Base-by-base conservation (phyloP, 2,797 vertebrate species). In the Simalia tracyae region DNA sequence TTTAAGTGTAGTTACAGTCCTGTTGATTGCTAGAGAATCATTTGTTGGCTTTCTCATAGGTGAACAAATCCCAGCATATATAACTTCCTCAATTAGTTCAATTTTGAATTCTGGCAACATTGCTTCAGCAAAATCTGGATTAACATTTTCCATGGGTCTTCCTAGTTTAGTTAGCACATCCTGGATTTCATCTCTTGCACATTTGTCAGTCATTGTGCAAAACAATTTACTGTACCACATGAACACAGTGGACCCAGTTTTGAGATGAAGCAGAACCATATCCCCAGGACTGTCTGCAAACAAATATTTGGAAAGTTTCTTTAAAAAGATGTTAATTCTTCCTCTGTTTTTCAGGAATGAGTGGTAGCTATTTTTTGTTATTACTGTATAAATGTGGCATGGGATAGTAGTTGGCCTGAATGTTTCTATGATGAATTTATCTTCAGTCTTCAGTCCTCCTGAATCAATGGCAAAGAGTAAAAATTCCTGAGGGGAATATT, bases 21-120 rank as follows among this genome's bases (percentile, higher is more conserved):
- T 87, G 88, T 90, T 90, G 22, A 86, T 57, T 50, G 36, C 50
- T 6, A 42, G 28, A 12, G 92, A 86, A 19, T 61, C 1, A 0
- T 91, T 14, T 0, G 84, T 1, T 0, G 5, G 88, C 46, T 93
- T 7, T 2, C 81, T 66, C 24, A 28, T 17, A 9, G 84, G 17
- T 85, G 95, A 92, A 64, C 97, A 97, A 89, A 59, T 84, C 26
- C 76, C 72, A 0, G 91, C 87, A 5, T 95, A 96, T 2, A 84
- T 94, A 19, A 97, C 81, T 5, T 95, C 94, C 89, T 92, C 95
- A 85, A 95, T 50, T 0, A n/a, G 85, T 19, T 92, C 91, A 0
- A 97, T 93, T 9, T 93, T 96, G 89, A 97, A 97, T 92, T 97
- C 97, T 63, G 97, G 97, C 85, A 97, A 93, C 97, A 97, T 97